Percentiles rank a stretch among this genome's conserved stretches.
Evolutionary conservation across 2,113 vertebrate species (phyloP).

Genomic region (Menidia beryllina): DNA sequence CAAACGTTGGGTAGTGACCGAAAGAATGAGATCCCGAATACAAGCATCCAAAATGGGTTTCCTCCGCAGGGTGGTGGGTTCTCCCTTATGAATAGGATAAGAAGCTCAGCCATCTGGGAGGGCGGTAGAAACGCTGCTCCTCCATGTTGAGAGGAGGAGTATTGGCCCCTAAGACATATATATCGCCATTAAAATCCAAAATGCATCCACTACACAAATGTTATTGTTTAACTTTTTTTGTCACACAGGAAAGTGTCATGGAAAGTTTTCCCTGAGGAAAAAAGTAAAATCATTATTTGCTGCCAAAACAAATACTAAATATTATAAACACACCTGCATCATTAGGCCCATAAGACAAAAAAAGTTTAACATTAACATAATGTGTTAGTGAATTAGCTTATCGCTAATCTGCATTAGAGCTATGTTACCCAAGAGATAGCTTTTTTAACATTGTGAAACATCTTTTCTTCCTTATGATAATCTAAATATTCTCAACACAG

Average conservation of each 20-base stretch:
- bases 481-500: neutral
- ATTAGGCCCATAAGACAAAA: neutral
- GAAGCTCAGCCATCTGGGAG: no score
- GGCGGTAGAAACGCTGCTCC: no score
- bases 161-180: neutral
- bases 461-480: conserved; percentile 14
- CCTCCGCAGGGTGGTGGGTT: no score
- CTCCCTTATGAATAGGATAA: no score
- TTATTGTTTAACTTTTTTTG: neutral
- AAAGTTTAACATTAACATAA: no score
- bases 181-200: neutral
- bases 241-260: neutral
- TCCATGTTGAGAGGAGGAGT: no score
- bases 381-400: conserved; percentile 11
- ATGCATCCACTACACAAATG: neutral
- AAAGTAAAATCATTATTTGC: neutral
- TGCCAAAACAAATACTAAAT: neutral
- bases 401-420: conserved; percentile 18
- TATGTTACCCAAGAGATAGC: neutral
- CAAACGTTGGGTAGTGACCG: no score
- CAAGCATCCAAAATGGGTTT: no score
- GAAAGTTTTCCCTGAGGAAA: neutral
- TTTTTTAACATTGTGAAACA: conserved; percentile 17
- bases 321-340: neutral
- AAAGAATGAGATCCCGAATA: no score